Conservation (phyloP, 2,797 vertebrate species). For the Poecilia picta region DNA sequence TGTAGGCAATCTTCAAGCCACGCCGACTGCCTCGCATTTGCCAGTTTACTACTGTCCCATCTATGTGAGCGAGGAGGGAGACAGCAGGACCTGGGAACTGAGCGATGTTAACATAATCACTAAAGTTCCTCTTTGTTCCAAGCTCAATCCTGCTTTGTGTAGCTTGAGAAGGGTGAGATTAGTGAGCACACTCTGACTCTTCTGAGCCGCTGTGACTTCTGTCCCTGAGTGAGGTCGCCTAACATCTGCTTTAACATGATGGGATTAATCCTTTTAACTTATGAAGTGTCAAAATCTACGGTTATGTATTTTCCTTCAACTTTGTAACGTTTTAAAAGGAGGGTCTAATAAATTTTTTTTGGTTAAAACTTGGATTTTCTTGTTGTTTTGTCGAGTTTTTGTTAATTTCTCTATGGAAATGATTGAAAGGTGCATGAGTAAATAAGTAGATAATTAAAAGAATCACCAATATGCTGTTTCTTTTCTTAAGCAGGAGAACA, state of each 20-base stretch:
- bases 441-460: background rate
- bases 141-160: constrained; percentile 70
- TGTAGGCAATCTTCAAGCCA: background rate
- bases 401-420: background rate
- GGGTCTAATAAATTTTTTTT: background rate
- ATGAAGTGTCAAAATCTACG: constrained; percentile 1
- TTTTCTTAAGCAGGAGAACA: background rate
- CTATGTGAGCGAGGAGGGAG: constrained; percentile 63
- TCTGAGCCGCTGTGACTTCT: background rate
- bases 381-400: background rate
- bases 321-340: background rate
- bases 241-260: no score
- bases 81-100: constrained; percentile 47
- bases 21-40: constrained; percentile 13
- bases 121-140: constrained; percentile 66
- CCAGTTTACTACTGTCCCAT: constrained; percentile 82
- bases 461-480: background rate
- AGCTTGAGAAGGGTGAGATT: constrained; percentile 73
- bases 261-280: background rate
- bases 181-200: constrained; percentile 62
- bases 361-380: background rate
- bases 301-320: background rate
- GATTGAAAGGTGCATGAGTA: background rate
- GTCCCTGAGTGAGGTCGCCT: background rate
- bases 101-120: constrained; percentile 63